These are phyloP conservation scores for Cheilinus undulatus DNA, from an alignment of 2,113 vertebrate species.

Conservation along the genomic window DNA sequence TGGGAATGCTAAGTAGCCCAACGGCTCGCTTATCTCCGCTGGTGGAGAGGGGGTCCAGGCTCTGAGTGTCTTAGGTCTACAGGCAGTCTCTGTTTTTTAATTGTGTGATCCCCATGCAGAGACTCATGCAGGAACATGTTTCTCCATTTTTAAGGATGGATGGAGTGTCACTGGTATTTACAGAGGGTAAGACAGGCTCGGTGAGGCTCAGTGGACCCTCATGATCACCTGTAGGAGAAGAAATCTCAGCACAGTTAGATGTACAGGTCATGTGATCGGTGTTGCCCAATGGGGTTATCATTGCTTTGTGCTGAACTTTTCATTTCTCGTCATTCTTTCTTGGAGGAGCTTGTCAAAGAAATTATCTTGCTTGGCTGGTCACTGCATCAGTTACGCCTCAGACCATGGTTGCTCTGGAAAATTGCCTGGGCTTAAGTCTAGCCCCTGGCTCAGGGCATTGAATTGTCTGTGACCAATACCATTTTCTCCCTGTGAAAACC, in stretches of 20 bases:
- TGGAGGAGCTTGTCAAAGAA: slow-evolving; percentile 76
- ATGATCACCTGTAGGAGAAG: slow-evolving; percentile 50
- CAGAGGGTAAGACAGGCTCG: slow-evolving; percentile 49
- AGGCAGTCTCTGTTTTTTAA: slow-evolving; percentile 52
- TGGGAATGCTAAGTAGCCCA: slow-evolving; percentile 60
- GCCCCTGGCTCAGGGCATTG: slow-evolving; percentile 45
- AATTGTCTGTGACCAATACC: slow-evolving; percentile 62
- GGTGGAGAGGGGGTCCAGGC: neutral
- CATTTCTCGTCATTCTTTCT: slow-evolving; percentile 68
- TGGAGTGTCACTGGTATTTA: slow-evolving; percentile 58
- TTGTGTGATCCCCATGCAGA: slow-evolving; percentile 42
- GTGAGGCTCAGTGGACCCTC: slow-evolving; percentile 12
- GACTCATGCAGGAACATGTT: slow-evolving; percentile 28
- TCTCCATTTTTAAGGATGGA: slow-evolving; percentile 48
- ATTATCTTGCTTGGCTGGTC: slow-evolving; percentile 77
- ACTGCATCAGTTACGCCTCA: slow-evolving; percentile 69
- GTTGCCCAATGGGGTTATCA: slow-evolving; percentile 45
- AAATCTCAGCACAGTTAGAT: slow-evolving; percentile 20
- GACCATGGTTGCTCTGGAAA: slow-evolving; percentile 65
- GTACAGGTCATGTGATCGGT: slow-evolving; percentile 23
- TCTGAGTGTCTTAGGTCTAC: neutral
- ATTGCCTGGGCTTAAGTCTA: slow-evolving; percentile 63
- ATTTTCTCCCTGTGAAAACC: slow-evolving; percentile 35
- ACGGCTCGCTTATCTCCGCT: slow-evolving; percentile 29
- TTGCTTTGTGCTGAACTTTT: slow-evolving; percentile 71